Evolutionary conservation across 2,113 vertebrate genomes (phyloP), one percentile per base, ranked within the genome.

Genomic region (Zosterops lateralis): DNA sequence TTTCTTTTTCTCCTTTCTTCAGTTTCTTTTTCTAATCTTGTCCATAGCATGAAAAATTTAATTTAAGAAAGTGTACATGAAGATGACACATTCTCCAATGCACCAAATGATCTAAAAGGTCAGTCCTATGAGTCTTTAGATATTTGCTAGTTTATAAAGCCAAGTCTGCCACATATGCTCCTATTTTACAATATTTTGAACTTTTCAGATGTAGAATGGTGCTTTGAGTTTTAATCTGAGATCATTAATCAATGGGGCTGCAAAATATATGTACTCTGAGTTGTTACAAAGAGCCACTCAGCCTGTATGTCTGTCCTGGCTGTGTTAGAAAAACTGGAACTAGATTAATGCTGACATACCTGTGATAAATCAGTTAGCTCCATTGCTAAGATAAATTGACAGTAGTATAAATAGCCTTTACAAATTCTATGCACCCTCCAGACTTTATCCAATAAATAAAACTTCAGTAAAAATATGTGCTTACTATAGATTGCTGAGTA

Each of bases 341-440:
- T 47, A 94, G 71, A 90, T 90, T 75, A 95, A 94, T 81, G 60
- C 21, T 95, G 89, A 91, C 74, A 95, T 26, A 89, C 17, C 47
- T 93, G 44, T 95, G 93, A 97, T 97, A 93, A 98, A 97, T 97
- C 93, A 94, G 86, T 95, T 91, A 91, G 29, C 26, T 87, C 65
- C 74, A 75, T 79, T 64, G n/a, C 67, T 89, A 88, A 94, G 42
- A 97, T 58, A 88, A 97, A 94, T 48, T 89, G 66, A 90, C 66
- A 96, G 67, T 57, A 31, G 71, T 95, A 96, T 95, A 96, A 97
- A 96, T 82, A 95, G 42, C 17, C 25, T 91, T 96, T 84, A 92
- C 48, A 96, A 94, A 96, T 94, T 84, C 70, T 95, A 66, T 11
- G 65, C 90, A 94, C 84, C 70, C 47, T 85, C 36, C 40, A 80